Evolutionary conservation across 2,113 vertebrate genomes (phyloP).

Genomic region (Amphiprion ocellaris): DNA sequence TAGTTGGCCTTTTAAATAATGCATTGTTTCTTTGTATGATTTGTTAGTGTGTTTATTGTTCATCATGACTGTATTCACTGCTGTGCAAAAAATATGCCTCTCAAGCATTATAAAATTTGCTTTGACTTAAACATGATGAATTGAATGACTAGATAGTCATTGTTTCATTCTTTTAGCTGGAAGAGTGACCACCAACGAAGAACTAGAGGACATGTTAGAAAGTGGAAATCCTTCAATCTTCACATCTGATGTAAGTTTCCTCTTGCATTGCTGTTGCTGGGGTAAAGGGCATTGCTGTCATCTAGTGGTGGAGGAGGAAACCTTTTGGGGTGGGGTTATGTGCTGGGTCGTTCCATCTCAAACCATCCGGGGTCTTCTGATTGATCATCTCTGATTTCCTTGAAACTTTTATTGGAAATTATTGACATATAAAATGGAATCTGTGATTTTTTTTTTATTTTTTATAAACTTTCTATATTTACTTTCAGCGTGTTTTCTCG

Average conservation of each 20-base stretch:
- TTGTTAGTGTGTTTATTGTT: too few relatives aligned
- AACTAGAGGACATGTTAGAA: conserved; percentile 97
- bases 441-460: too few relatives aligned
- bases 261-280: not conserved
- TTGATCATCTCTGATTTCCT: not conserved
- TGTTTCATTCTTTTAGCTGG: conserved; percentile 86
- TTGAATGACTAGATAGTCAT: not conserved
- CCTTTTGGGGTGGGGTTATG: not conserved
- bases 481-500: too few relatives aligned
- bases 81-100: too few relatives aligned
- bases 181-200: conserved; percentile 90
- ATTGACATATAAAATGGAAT: too few relatives aligned
- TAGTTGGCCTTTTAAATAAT: too few relatives aligned
- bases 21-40: too few relatives aligned
- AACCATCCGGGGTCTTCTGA: too few relatives aligned
- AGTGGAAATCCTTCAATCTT: conserved; percentile 95
- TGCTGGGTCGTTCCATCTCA: too few relatives aligned
- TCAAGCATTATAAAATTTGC: too few relatives aligned
- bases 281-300: conserved; percentile 24
- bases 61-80: too few relatives aligned
- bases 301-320: conserved; percentile 39
- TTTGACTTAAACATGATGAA: not conserved
- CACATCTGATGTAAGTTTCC: conserved; percentile 90
- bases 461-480: too few relatives aligned
- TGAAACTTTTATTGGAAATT: not conserved